These are phyloP conservation scores for Balaeniceps rex DNA, from an alignment of 2,113 vertebrate genomes.

Conservation along the genomic window DNA sequence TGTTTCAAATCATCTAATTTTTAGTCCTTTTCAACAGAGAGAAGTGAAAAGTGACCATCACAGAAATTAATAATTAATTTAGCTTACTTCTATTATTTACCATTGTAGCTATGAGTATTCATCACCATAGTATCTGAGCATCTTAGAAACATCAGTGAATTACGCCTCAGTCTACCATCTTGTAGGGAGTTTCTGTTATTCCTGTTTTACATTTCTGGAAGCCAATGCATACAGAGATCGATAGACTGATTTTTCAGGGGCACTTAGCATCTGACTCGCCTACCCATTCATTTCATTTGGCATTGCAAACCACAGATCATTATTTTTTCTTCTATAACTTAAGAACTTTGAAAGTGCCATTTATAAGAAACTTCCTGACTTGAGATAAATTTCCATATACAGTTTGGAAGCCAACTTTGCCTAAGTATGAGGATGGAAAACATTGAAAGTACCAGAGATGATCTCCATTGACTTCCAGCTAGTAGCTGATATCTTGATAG, in stretches of 20 bases:
- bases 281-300: neutral
- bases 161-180: neutral
- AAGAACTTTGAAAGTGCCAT: neutral
- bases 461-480: neutral
- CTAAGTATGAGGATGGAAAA: neutral
- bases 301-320: neutral
- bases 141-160: neutral
- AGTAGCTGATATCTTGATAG: neutral
- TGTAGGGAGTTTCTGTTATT: neutral
- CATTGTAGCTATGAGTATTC: neutral
- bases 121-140: neutral
- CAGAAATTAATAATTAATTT: neutral
- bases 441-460: neutral
- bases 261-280: neutral
- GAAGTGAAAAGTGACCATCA: neutral
- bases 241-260: neutral
- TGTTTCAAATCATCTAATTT: neutral
- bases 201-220: neutral
- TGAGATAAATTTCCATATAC: neutral
- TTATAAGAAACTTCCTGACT: neutral
- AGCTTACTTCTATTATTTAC: neutral
- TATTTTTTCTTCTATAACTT: neutral
- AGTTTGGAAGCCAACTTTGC: neutral
- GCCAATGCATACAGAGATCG: neutral
- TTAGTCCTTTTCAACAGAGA: neutral